Percentiles rank a stretch among this genome's conserved stretches.
Evolutionary conservation across 2,797 vertebrate species (phyloP).

Genomic region (Lagodon rhomboides): DNA sequence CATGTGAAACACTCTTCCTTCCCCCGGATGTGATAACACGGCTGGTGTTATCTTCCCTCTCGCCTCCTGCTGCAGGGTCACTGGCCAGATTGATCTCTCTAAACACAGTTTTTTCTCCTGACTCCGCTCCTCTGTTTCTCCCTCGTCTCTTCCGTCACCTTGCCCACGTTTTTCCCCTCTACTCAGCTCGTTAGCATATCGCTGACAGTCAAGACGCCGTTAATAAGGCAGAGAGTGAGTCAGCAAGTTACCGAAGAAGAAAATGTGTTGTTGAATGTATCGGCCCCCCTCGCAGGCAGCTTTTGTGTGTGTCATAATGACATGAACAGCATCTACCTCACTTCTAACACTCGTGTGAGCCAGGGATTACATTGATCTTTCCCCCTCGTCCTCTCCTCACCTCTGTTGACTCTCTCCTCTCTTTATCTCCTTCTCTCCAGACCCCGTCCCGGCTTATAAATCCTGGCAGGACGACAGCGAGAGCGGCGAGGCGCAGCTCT

Average conservation of each 20-base stretch:
- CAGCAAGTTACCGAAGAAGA: conserved; percentile 35
- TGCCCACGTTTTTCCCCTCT: not conserved
- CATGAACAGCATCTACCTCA: not conserved
- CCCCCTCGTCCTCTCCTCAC: not conserved
- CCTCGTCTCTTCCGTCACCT: conserved; percentile 25
- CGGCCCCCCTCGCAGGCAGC: conserved; percentile 3
- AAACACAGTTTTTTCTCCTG: conserved; percentile 31
- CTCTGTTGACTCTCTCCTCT: not conserved
- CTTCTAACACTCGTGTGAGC: not conserved
- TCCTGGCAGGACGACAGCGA: conserved; percentile 97
- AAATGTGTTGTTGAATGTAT: conserved; percentile 7
- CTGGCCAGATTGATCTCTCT: conserved; percentile 24
- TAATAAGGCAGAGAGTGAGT: conserved; percentile 36
- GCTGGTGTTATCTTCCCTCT: conserved; percentile 1
- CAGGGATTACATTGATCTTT: not conserved
- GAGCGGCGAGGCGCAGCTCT: conserved; percentile 95
- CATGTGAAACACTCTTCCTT: conserved; percentile 39
- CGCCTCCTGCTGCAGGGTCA: conserved; percentile 16
- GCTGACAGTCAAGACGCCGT: conserved; percentile 11
- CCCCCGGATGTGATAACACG: conserved; percentile 18
- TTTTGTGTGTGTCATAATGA: conserved; percentile 22
- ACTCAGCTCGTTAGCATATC: conserved; percentile 40
- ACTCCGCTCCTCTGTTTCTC: conserved; percentile 7
- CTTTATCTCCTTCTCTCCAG: conserved; percentile 73
- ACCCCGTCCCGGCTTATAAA: conserved; percentile 95